Evolutionary conservation across 2,888 invertebrate genomes (phyloP), one percentile per base, ranked within the genome.

Genomic region (Orthonevra nobilis): DNA sequence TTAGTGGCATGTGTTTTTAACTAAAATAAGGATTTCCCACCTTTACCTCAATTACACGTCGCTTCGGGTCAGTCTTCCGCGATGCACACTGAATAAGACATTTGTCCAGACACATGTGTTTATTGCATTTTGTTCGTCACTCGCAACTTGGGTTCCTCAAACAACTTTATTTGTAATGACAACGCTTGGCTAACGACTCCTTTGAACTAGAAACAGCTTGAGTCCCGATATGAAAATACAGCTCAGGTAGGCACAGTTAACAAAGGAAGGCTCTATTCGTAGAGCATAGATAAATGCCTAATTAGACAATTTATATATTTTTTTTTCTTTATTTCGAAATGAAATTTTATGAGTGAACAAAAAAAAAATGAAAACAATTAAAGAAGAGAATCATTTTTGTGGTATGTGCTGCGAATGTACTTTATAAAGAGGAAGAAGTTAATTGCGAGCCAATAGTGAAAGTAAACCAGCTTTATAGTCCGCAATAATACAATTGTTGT

Each of bases 381-480:
- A 36, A 28, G 19, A 66, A 38, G 9, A 12, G 10, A 42, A 7
- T 44, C 23, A 1, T 32, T 54, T n/a, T 17, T 9, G 20, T 32
- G 28, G 34, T 34, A 9, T 20, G 38, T 9, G 10, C 12, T 58
- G 30, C 19, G 14, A 7, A 19, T 15, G 30, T 10, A n/a, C 64
- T 44, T 54, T n/a, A 6, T 14, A 20, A 20, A 54, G 36, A 66
- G 10, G n/a, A 66, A 36, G 54, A 60, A 60, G 36, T 63, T 34
- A 56, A 72, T 72, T 63, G 40, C 54, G 20, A 56, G 34, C 32
- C 56, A 50, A 58, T 66, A 73, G 73, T 66, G 73, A 73, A 73
- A 73, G 73, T 73, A 30, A 44, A 46, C 20, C 14, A 15, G 17
- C 61, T 63, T 42, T 12, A 42, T 42, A 58, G 58, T 60, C 46